Evolutionary conservation across 2,888 invertebrate genomes (phyloP), one percentile per base, ranked within the genome.

Genomic region (Parelbella ahira): DNA sequence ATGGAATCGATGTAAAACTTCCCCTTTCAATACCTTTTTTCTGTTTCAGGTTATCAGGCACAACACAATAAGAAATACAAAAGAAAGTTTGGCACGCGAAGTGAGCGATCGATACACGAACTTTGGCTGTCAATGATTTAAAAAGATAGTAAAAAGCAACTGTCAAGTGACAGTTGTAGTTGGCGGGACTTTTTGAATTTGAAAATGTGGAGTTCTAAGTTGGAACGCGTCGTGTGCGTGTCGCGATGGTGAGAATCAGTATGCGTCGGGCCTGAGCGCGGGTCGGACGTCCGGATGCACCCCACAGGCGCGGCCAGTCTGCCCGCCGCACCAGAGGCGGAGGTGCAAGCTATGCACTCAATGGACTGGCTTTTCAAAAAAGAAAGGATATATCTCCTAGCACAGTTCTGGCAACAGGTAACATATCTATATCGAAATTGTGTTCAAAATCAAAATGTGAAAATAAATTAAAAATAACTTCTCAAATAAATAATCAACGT

Each of bases 301-400:
- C 92, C 93, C 77, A 92, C 93, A 88, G 89, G 87, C 79, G 89
- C 91, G 75, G 89, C 91, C 83, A 89, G 88, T 80, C 91, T 93
- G 90, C 91, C 93, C 90, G 91, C 91, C 91, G 91, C 92, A 89
- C 91, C 90, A 73, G 93, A 94, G 90, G 94, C 95, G 92, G 95
- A 96, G 91, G 92, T 95, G 89, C 94, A 94, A 91, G 93, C 95
- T 88, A 94, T 95, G 93, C 95, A 95, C 91, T 95, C 95, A 80
- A 95, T 96, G 96, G 96, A 96, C 91, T 96, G 96, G 96, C 92
- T 96, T 84, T 96, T 96, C 91, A 96, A 96, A 92, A 96, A 96
- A 90, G 96, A 96, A 90, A 91, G 94, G 89, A 95, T 96, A 89
- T 96, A 95, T 90, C 91, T 96, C 79, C 91, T 96, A 79, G 95